Evolutionary conservation across 2,113 vertebrate species (phyloP).

Genomic region (Brachypteracias leptosomus): DNA sequence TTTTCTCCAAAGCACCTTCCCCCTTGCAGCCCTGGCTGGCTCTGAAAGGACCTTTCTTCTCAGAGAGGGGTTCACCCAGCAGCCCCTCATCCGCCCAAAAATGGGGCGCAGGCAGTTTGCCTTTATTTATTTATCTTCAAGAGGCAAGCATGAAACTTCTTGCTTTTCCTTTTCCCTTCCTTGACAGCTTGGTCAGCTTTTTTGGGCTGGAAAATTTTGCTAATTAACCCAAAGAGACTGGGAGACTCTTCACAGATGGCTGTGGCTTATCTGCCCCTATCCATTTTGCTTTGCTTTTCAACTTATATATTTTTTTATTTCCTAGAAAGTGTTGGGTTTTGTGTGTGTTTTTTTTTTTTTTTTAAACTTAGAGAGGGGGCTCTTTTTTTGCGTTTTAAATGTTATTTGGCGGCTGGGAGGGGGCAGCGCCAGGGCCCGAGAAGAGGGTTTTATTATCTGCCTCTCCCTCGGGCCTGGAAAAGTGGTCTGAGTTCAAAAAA

Average conservation of each 20-base stretch:
- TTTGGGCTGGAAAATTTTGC: constrained; percentile 44
- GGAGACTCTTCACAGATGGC: constrained; percentile 16
- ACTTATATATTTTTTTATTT: background rate
- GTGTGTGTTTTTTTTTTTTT: background rate
- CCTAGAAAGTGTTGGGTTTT: background rate
- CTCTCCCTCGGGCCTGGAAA: constrained; percentile 78
- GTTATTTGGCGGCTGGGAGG: constrained; percentile 52
- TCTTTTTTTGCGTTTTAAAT: constrained; percentile 31
- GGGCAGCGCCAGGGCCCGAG: constrained; percentile 53
- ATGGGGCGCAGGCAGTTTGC: background rate
- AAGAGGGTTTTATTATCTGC: constrained; percentile 73
- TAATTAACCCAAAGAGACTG: constrained; percentile 37
- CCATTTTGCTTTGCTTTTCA: constrained; percentile 22
- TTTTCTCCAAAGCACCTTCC: background rate
- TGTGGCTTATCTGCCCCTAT: constrained; percentile 10
- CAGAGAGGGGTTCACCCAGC: background rate
- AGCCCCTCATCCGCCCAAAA: background rate
- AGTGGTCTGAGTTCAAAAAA: constrained; percentile 89
- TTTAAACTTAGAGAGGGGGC: background rate
- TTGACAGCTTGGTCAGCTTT: constrained; percentile 21
- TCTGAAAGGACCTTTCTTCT: constrained; percentile 32
- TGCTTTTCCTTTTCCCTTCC: constrained; percentile 25
- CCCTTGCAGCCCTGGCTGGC: background rate
- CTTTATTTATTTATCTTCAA: background rate
- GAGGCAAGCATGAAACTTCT: background rate